Conservation (phyloP, 92 coral and sea anemone genomes). For the Anthopleura xanthogrammica region DNA sequence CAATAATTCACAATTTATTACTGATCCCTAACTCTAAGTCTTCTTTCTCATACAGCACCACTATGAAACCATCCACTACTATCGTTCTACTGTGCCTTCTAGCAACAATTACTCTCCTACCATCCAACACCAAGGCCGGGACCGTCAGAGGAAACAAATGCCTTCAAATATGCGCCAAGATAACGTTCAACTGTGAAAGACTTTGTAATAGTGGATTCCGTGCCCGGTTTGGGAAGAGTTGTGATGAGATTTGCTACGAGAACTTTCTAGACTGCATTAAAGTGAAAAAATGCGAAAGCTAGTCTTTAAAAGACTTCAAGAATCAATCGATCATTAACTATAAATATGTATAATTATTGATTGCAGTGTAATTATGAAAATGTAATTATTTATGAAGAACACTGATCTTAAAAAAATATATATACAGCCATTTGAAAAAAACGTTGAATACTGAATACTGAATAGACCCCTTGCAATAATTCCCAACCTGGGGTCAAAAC, state of each 20-base stretch:
- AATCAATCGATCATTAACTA: no score
- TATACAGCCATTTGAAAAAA: no score
- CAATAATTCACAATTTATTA: neutral
- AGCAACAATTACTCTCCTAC: neutral
- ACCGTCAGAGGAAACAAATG: neutral
- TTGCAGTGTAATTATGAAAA: no score
- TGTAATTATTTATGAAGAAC: no score
- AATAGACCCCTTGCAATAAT: no score
- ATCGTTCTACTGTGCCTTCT: neutral
- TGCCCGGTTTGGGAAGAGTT: neutral
- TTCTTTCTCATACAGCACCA: neutral
- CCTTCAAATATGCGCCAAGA: slow-evolving; percentile 1
- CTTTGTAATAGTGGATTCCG: neutral
- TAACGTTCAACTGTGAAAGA: neutral
- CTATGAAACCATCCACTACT: neutral
- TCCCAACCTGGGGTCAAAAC: no score
- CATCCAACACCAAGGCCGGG: neutral
- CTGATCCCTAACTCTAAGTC: neutral
- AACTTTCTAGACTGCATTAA: neutral
- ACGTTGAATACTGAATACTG: no score
- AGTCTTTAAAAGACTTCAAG: no score
- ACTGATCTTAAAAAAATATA: no score
- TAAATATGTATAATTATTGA: no score
- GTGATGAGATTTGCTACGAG: neutral
- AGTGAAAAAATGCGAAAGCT: neutral